These are phyloP conservation scores for Anisognathus igniventris DNA, from an alignment of 2,797 vertebrate species.

Conservation along the genomic window DNA sequence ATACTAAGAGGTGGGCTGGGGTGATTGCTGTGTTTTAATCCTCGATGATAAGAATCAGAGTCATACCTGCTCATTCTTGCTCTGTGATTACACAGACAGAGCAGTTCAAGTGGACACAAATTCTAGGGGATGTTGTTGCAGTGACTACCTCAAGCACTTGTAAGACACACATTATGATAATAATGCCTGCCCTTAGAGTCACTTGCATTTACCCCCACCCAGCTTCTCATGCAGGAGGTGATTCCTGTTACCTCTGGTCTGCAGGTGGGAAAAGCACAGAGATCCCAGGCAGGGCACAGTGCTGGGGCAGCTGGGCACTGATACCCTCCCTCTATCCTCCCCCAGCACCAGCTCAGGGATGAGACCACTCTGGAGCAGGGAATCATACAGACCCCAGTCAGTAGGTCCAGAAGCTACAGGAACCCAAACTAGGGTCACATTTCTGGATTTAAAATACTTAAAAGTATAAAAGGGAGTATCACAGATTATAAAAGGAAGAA, in stretches of 20 bases:
- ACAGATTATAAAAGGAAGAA: neutral
- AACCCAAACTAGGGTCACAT: neutral
- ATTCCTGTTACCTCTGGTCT: neutral
- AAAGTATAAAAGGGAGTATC: neutral
- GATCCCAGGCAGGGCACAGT: neutral
- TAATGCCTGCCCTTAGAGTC: neutral
- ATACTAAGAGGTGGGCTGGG: constrained; percentile 70
- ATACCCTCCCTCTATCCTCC: neutral
- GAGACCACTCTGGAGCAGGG: neutral
- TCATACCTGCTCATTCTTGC: constrained; percentile 60
- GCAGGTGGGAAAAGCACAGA: neutral
- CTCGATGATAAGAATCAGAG: constrained; percentile 67
- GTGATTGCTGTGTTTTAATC: constrained; percentile 53
- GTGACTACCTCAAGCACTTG: constrained; percentile 14
- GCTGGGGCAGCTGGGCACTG: neutral
- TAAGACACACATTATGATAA: neutral
- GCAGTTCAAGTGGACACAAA: constrained; percentile 65
- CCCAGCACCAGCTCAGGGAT: neutral
- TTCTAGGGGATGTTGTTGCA: constrained; percentile 25
- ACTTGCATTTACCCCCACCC: neutral
- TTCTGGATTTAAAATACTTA: neutral
- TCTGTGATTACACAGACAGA: constrained; percentile 51
- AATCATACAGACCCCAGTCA: accelerated
- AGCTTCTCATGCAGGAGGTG: neutral
- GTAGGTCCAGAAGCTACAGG: neutral